Conservation (phyloP, 2,797 vertebrate species). For the Vultur gryphus region DNA sequence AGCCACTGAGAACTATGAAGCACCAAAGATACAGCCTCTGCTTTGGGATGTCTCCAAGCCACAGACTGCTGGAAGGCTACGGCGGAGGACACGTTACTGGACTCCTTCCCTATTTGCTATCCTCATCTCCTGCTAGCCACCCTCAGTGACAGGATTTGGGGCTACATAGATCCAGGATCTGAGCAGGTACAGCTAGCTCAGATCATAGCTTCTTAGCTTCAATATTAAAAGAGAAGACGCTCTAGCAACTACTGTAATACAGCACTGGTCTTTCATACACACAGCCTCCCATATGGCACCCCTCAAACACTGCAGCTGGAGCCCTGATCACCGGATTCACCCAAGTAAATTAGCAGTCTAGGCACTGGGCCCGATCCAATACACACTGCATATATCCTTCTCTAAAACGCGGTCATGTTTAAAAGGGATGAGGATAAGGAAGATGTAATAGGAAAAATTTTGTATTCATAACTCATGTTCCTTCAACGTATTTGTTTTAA, state of each 20-base stretch:
- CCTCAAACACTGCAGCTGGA: neutral
- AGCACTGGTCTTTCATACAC: neutral
- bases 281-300: neutral
- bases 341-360: neutral
- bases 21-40: neutral
- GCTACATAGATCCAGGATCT: neutral
- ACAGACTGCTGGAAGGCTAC: neutral
- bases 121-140: neutral
- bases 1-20: neutral
- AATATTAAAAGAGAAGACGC: neutral
- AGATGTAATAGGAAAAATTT: neutral
- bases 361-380: neutral
- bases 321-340: accelerated
- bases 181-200: neutral
- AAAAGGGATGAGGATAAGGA: neutral
- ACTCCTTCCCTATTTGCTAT: neutral
- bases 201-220: neutral
- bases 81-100: accelerated
- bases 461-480: neutral
- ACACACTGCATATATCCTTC: neutral
- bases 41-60: neutral
- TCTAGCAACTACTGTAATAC: neutral
- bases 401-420: neutral
- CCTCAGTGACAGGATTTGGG: neutral
- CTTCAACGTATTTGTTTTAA: neutral